phyloP scores from a whole-genome alignment of 1,140 invertebrate genomes.

The Drosophila seguyi region DNA sequence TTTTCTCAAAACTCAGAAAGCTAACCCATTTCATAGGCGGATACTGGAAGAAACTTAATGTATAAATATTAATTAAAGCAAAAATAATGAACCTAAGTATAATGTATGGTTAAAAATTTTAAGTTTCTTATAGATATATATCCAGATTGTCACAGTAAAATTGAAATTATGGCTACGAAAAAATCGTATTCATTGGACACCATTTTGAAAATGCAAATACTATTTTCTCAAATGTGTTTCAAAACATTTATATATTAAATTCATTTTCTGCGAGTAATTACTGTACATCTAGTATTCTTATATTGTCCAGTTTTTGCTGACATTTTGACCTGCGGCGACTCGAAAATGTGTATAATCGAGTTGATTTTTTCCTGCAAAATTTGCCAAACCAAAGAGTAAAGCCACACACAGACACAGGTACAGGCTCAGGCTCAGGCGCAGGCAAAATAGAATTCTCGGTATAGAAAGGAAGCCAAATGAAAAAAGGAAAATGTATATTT shows the following conservation, averaged over 20 bases:
- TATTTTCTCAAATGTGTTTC: too few species aligned
- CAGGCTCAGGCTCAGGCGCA: neutral
- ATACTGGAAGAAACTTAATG: too few species aligned
- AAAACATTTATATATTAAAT: too few species aligned
- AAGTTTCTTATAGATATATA: too few species aligned
- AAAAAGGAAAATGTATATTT: slow-evolving; percentile 56
- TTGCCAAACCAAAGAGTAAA: slow-evolving; percentile 49
- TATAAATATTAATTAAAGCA: too few species aligned
- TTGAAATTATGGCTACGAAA: too few species aligned
- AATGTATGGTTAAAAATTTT: too few species aligned
- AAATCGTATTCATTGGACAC: too few species aligned
- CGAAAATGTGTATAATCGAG: slow-evolving; percentile 24
- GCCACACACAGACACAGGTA: slow-evolving; percentile 17
- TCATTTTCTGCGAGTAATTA: slow-evolving; percentile 21
- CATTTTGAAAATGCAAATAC: neutral
- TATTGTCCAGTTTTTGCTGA: slow-evolving; percentile 61
- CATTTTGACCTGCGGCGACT: slow-evolving; percentile 60
- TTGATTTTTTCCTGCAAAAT: slow-evolving; percentile 41
- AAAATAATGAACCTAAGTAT: too few species aligned
- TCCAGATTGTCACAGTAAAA: too few species aligned
- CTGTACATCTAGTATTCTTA: slow-evolving; percentile 9
- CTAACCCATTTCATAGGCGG: too few species aligned
- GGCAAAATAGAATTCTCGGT: slow-evolving; percentile 12
- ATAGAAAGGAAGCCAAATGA: slow-evolving; percentile 34
- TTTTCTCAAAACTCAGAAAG: too few species aligned